Evolutionary conservation across 2,888 invertebrate species (phyloP).

Genomic region (Epinotia nisella): DNA sequence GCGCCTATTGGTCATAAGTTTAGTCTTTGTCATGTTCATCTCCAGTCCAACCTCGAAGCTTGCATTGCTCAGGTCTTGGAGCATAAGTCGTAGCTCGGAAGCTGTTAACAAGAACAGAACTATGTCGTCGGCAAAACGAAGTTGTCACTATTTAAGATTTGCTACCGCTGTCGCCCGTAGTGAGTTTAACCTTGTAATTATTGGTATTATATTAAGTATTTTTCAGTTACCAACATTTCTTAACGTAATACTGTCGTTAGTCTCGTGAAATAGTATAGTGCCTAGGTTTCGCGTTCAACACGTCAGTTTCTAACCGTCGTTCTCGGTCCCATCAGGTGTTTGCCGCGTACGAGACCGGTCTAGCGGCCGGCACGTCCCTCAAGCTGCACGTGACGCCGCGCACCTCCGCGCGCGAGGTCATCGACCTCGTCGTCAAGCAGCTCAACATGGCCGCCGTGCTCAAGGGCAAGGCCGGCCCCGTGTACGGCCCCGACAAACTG

Average conservation of each 20-base stretch:
- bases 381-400: conserved; percentile 96
- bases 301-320: neutral
- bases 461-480: conserved; percentile 93
- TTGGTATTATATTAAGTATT: no score
- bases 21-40: neutral
- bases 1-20: neutral
- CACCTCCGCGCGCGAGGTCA: conserved; percentile 97
- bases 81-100: neutral
- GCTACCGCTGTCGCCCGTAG: no score
- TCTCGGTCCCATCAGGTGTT: conserved; percentile 88
- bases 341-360: conserved; percentile 97
- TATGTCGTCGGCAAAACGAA: neutral
- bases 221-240: no score
- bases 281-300: no score
- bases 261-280: no score
- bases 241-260: no score
- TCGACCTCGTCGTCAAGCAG: conserved; percentile 97
- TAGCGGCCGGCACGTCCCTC: conserved; percentile 96
- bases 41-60: neutral
- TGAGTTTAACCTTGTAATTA: no score
- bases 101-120: neutral
- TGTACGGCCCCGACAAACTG: conserved; percentile 92
- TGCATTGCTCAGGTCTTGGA: neutral
- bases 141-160: no score
- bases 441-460: conserved; percentile 96